Percentiles rank a stretch among this genome's conserved stretches.
Evolutionary conservation across 2,797 vertebrate genomes (phyloP).

Genomic region (Crocodylus rhombifer): DNA sequence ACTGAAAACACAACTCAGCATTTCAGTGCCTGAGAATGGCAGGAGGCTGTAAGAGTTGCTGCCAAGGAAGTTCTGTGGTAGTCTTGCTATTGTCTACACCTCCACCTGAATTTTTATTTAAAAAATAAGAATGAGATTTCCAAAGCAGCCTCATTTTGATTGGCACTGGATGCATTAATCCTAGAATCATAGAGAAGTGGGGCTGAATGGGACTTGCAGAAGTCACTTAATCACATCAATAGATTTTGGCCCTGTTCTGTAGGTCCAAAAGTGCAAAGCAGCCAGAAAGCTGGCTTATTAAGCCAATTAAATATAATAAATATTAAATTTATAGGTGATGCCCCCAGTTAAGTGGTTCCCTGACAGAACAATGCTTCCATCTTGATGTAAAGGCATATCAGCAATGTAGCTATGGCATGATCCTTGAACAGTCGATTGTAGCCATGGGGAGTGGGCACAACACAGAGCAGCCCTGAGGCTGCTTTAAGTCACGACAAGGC

Average conservation of each 20-base stretch:
- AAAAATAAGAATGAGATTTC: not conserved
- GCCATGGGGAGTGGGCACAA: not conserved
- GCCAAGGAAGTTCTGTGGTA: not conserved
- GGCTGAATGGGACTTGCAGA: too few relatives aligned
- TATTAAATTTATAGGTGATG: not conserved
- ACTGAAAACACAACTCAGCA: conserved; percentile 24
- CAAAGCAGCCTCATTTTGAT: not conserved
- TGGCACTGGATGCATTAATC: not conserved
- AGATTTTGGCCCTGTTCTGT: not conserved
- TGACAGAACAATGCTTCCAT: not conserved
- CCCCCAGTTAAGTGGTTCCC: not conserved
- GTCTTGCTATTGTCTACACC: not conserved
- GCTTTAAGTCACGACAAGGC: not conserved
- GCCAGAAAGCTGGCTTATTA: not conserved
- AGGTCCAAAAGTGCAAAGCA: not conserved
- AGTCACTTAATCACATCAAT: too few relatives aligned
- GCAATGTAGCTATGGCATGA: not conserved
- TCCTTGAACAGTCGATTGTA: not conserved
- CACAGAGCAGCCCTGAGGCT: not conserved
- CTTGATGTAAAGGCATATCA: not conserved
- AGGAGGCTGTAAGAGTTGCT: conserved; percentile 17
- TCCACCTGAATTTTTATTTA: not conserved
- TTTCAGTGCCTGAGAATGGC: not conserved
- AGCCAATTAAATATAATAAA: not conserved
- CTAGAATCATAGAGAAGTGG: too few relatives aligned